These are phyloP conservation scores for Meloidogyne floridensis DNA, from an alignment of 1,140 invertebrate genomes.

Conservation along the genomic window DNA sequence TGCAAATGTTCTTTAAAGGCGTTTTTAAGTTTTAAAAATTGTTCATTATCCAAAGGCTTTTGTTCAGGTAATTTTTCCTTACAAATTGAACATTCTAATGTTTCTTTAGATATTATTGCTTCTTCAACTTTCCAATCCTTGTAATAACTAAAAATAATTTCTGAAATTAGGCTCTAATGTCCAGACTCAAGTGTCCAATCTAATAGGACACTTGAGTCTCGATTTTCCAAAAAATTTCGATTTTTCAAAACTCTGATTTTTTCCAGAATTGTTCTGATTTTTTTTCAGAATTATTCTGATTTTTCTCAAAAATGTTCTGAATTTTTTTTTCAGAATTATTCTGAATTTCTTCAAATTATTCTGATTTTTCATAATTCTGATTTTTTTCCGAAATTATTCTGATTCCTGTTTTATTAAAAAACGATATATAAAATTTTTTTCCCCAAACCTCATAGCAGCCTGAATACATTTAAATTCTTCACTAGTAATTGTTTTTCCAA, in stretches of 20 bases:
- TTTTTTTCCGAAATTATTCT: too few species aligned
- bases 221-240: neutral
- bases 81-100: constrained; percentile 5
- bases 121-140: neutral
- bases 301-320: too few species aligned
- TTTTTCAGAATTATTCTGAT: too few species aligned
- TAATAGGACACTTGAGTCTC: neutral
- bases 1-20: neutral
- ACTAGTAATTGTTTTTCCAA: constrained; percentile 11
- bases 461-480: neutral
- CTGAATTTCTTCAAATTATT: too few species aligned
- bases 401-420: too few species aligned
- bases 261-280: too few species aligned
- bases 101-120: neutral
- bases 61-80: neutral
- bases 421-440: neutral
- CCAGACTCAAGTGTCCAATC: too few species aligned
- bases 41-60: neutral
- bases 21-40: neutral
- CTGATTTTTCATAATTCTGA: too few species aligned
- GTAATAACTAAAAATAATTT: neutral
- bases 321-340: too few species aligned
- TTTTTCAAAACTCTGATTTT: too few species aligned
- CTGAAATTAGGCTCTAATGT: too few species aligned
- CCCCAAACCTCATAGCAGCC: neutral